Evolutionary conservation across 2,888 invertebrate genomes (phyloP).

Genomic region (Augiades crinisus): DNA sequence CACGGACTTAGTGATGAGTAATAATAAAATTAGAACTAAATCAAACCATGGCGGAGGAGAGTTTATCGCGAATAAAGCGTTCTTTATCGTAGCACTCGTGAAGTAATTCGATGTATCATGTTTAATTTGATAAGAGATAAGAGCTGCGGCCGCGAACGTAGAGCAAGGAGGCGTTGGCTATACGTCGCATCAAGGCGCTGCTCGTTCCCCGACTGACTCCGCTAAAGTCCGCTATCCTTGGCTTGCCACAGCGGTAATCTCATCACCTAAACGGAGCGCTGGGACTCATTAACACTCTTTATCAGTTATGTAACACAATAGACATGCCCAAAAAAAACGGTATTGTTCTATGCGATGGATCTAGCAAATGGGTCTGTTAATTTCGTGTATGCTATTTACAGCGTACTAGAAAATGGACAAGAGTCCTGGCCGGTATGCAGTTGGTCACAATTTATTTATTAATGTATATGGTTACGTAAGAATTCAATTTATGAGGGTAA

Average conservation of each 20-base stretch:
- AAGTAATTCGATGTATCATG: constrained; percentile 72
- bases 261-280: background rate
- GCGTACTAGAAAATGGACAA: too few relatives aligned
- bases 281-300: constrained; percentile 4
- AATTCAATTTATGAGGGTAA: too few relatives aligned
- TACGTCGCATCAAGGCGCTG: constrained; percentile 35
- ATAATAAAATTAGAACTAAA: constrained; percentile 40
- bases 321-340: too few relatives aligned
- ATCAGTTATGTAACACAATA: too few relatives aligned
- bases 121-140: constrained; percentile 65
- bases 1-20: constrained; percentile 33
- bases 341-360: too few relatives aligned
- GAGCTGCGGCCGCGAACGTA: constrained; percentile 38
- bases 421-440: too few relatives aligned
- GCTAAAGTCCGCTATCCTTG: background rate
- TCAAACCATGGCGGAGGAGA: constrained; percentile 37
- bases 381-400: too few relatives aligned
- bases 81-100: constrained; percentile 59
- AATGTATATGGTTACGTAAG: too few relatives aligned
- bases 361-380: too few relatives aligned
- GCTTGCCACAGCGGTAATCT: constrained; percentile 10
- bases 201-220: constrained; percentile 38
- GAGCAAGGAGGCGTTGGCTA: background rate
- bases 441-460: too few relatives aligned
- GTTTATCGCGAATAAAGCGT: constrained; percentile 54